Evolutionary conservation across 2,888 invertebrate genomes (phyloP).

Genomic region (Clitarchus hookeri): DNA sequence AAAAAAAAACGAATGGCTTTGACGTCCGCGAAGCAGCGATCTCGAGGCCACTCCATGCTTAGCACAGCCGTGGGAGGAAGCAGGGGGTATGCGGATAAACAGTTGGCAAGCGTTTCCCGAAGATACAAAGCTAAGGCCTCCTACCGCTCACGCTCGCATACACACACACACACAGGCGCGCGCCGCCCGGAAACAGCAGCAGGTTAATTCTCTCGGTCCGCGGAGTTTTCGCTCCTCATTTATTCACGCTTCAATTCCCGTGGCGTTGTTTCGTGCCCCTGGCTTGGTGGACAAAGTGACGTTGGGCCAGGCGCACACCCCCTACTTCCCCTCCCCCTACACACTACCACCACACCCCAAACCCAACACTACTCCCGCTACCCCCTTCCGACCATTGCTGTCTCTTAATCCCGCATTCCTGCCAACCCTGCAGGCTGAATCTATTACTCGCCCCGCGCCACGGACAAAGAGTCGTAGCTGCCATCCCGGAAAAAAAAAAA

Average conservation of each 20-base stretch:
- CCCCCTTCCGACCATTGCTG: background rate
- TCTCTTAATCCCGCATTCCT: constrained; percentile 7
- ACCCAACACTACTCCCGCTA: background rate
- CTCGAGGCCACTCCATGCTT: background rate
- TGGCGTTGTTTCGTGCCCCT: background rate
- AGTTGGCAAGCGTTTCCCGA: background rate
- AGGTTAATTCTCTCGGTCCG: constrained; percentile 6
- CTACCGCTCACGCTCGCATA: background rate
- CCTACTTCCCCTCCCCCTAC: background rate
- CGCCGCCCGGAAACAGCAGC: background rate
- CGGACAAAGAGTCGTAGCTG: background rate
- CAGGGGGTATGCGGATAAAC: background rate
- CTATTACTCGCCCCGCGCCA: background rate
- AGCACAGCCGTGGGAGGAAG: background rate
- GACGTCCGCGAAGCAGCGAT: background rate
- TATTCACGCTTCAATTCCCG: constrained; percentile 14
- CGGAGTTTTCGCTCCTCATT: constrained; percentile 11
- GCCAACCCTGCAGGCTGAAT: background rate
- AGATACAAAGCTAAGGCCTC: background rate
- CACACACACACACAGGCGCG: too few relatives aligned
- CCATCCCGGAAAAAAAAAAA: background rate
- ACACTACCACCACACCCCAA: too few relatives aligned
- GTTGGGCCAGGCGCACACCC: background rate
- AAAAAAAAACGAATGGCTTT: background rate
- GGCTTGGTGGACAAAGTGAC: background rate